A percentile compares a stretch with the other conserved stretches of the same genome.
These are phyloP conservation scores for Protobothrops flavoviridis DNA, from an alignment of 2,113 vertebrate genomes.

Conservation along the genomic window DNA sequence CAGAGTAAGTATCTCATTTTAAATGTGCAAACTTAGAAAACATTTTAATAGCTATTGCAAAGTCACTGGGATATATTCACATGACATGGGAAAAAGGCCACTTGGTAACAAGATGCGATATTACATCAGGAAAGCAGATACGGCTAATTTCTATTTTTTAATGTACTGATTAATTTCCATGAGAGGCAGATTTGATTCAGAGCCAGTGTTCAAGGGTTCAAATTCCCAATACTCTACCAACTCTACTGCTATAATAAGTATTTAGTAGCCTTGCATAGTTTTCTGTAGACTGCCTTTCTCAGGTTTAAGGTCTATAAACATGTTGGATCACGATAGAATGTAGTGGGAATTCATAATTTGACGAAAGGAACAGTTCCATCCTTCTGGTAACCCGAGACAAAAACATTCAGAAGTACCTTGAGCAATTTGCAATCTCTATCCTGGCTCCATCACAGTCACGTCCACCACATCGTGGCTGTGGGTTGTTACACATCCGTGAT, in stretches of 20 bases:
- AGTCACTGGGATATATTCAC: not conserved
- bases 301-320: not conserved
- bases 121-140: not conserved
- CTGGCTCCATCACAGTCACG: constrained; percentile 83
- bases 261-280: not conserved
- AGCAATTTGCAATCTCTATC: constrained; percentile 95
- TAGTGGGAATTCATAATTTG: not conserved
- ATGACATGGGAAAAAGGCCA: not conserved
- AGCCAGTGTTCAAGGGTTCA: not conserved
- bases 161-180: not conserved
- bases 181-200: not conserved
- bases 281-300: not conserved
- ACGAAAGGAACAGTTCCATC: not conserved
- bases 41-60: not conserved
- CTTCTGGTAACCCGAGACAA: not conserved
- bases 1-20: not conserved
- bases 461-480: constrained; percentile 87
- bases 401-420: constrained; percentile 74
- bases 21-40: not conserved
- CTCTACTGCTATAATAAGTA: not conserved
- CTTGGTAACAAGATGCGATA: not conserved
- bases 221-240: too few species aligned
- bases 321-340: not conserved
- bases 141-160: not conserved
- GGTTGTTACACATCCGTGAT: constrained; percentile 87